phyloP scores from a whole-genome alignment of 2,113 vertebrate species.

The Spermophilus dauricus region DNA sequence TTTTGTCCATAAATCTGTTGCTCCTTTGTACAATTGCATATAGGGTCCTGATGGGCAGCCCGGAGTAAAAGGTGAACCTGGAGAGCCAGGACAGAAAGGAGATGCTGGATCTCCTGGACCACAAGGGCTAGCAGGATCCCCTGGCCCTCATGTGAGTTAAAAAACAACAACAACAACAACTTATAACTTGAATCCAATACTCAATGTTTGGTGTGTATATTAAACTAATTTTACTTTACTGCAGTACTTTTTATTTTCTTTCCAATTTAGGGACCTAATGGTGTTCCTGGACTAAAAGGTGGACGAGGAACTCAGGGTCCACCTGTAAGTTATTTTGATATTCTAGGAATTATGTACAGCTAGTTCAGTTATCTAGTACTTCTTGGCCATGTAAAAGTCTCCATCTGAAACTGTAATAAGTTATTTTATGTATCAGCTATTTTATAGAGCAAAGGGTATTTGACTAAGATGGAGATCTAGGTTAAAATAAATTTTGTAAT shows the following conservation, averaged over 20 bases:
- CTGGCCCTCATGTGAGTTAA: conserved; percentile 94
- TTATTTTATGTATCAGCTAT: background rate
- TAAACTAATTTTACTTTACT: background rate
- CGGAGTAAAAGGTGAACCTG: conserved; percentile 98
- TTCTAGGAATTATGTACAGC: background rate
- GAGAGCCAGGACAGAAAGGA: conserved; percentile 98
- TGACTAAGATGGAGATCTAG: background rate
- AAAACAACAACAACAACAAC: background rate
- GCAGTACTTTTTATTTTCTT: background rate
- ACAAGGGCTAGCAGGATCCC: conserved; percentile 96
- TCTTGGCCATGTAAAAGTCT: background rate
- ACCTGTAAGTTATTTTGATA: conserved; percentile 91
- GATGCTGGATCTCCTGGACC: conserved; percentile 98
- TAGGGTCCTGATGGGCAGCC: conserved; percentile 98
- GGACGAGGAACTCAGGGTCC: conserved; percentile 99
- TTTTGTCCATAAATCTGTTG: background rate
- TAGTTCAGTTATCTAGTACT: background rate
- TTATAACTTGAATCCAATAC: background rate
- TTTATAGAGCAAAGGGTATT: background rate
- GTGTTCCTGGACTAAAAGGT: conserved; percentile 97
- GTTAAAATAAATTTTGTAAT: conserved; percentile 19
- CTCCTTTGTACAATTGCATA: conserved; percentile 15
- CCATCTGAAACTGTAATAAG: background rate
- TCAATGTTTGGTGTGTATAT: background rate
- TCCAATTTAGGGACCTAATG: conserved; percentile 92